Evolutionary conservation across 1,140 invertebrate species (phyloP).

Genomic region (Proctacanthus coquilletti): DNA sequence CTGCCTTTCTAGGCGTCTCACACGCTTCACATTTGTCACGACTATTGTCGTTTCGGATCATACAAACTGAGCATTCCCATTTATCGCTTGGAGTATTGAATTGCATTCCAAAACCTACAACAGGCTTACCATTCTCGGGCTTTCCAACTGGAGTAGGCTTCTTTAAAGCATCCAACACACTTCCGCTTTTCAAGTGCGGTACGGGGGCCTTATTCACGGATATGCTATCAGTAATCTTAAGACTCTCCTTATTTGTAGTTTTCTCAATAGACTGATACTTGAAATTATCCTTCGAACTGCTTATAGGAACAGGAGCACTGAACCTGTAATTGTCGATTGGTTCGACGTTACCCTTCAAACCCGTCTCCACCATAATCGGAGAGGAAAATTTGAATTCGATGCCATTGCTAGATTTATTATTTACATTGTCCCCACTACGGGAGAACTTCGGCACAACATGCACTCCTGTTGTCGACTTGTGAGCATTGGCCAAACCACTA

Average conservation of each 20-base stretch:
- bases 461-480: background rate
- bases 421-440: background rate
- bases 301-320: background rate
- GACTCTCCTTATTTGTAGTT: too few relatives aligned
- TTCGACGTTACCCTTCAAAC: background rate
- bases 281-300: background rate
- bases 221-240: too few relatives aligned
- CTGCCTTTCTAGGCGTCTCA: constrained; percentile 9
- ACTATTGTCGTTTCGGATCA: constrained; percentile 42
- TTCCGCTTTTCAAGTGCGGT: constrained; percentile 17
- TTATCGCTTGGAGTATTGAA: constrained; percentile 35
- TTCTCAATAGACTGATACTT: background rate
- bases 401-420: too few relatives aligned
- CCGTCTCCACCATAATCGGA: background rate
- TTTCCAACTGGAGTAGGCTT: constrained; percentile 5
- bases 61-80: constrained; percentile 53
- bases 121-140: background rate
- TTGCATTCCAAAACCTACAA: constrained; percentile 30
- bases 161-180: constrained; percentile 22
- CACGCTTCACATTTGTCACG: constrained; percentile 50
- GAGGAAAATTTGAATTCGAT: background rate
- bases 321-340: background rate
- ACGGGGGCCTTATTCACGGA: too few relatives aligned
- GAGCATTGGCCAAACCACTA: background rate
- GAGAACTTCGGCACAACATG: background rate